phyloP scores from a whole-genome alignment of 1,140 invertebrate genomes.

The Nymphalis io region DNA sequence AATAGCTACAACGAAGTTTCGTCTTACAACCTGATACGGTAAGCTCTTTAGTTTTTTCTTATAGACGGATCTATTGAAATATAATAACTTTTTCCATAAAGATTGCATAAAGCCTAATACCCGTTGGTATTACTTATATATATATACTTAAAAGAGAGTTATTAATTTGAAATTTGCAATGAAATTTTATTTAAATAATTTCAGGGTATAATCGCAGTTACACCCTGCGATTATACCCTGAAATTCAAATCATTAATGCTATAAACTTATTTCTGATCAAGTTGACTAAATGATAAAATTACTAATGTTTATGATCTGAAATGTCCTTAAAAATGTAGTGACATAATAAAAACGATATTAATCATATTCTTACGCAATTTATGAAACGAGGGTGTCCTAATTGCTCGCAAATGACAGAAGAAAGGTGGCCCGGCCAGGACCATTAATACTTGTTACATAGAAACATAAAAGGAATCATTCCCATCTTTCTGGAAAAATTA shows the following conservation, averaged over 20 bases:
- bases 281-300: not conserved
- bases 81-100: not conserved
- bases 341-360: constrained; percentile 49
- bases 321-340: constrained; percentile 4
- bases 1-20: constrained; percentile 12
- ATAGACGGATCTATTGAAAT: not conserved
- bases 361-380: constrained; percentile 64
- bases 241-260: too few relatives aligned
- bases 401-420: constrained; percentile 69
- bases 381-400: constrained; percentile 61
- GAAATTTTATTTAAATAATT: too few relatives aligned
- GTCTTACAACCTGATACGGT: not conserved
- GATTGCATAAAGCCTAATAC: not conserved
- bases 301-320: not conserved
- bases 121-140: too few relatives aligned
- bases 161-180: too few relatives aligned
- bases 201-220: too few relatives aligned
- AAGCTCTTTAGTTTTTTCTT: not conserved
- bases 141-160: not conserved
- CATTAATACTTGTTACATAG: constrained; percentile 71
- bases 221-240: too few relatives aligned
- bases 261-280: not conserved
- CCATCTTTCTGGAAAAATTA: constrained; percentile 65
- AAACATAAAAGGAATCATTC: constrained; percentile 69
- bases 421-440: constrained; percentile 49